Evolutionary conservation across 2,888 invertebrate species (phyloP), one percentile per base, ranked within the genome.

Genomic region (Xestia sexstrigata): DNA sequence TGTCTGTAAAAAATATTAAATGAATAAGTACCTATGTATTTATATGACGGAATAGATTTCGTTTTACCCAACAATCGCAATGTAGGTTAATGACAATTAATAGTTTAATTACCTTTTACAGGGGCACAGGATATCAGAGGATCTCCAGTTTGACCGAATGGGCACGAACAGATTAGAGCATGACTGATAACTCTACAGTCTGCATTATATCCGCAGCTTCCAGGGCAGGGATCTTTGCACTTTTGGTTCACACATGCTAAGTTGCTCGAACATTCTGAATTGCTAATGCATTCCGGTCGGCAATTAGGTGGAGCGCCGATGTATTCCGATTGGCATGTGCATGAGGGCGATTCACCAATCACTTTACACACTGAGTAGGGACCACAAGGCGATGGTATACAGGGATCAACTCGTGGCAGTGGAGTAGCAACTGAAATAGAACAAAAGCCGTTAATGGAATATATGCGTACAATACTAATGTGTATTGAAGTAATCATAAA

Each of bases 131-230:
- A 95, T 82, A 94, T 90, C 66, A 97, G 97, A 55, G 98, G 98
- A 95, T 98, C 97, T 71, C 98, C 98, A 70, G 97, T 97, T 91
- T 97, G 97, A 55, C 97, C 97, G 84, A 96, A 95, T 4, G 96
- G 92, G 95, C 98, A 97, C 79, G 97, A 96, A 93, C 97, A 97
- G 85, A 98, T 97, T 42, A 98, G 97, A 13, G 97, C 97, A 90
- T 98, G 98, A 91, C 98, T 98, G 67, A 98, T 97, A n/a, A 98
- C 97, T 88, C 97, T 97, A 92, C 98, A 98, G 86, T 98, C 97
- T 5, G 98, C 97, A 90, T 98, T 98, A 66, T 97, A 95, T 67
- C 98, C 98, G 88, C 98, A 98, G 68, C 97, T 97, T 76, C 97
- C 97, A 39, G 97, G 97, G 88, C 98, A 98, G 13, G 98, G 98